Evolutionary conservation across 1,140 invertebrate genomes (phyloP).

Genomic region (Ooceraea biroi): DNA sequence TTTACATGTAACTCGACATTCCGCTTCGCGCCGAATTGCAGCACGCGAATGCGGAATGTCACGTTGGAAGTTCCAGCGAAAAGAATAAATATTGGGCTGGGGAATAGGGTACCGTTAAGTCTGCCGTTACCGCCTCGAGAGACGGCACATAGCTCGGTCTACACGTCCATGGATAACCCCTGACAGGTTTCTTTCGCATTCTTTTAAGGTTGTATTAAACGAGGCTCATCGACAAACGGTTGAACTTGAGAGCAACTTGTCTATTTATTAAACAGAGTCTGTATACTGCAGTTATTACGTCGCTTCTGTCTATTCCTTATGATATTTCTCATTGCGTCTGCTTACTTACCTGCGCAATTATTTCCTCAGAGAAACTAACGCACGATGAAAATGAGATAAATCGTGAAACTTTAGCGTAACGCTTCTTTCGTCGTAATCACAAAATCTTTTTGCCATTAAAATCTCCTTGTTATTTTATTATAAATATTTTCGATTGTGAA

Average conservation of each 20-base stretch:
- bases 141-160: constrained; percentile 72
- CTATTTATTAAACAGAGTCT: neutral
- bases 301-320: too few species aligned
- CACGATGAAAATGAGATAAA: neutral
- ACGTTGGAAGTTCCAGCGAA: constrained; percentile 69
- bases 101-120: constrained; percentile 84
- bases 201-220: constrained; percentile 27
- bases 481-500: too few species aligned
- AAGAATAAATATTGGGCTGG: constrained; percentile 85
- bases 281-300: too few species aligned
- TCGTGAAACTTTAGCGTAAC: neutral
- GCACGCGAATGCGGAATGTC: constrained; percentile 52
- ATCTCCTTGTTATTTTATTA: too few species aligned
- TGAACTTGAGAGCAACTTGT: neutral
- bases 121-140: constrained; percentile 86
- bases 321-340: too few species aligned
- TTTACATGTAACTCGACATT: neutral
- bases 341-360: too few species aligned
- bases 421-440: too few species aligned
- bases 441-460: too few species aligned
- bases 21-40: constrained; percentile 34
- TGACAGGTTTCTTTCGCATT: constrained; percentile 70
- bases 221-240: neutral
- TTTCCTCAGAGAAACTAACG: neutral
- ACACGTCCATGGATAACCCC: constrained; percentile 65